Conservation (phyloP, 92 coral and sea anemone genomes). For the Metridium senile region DNA sequence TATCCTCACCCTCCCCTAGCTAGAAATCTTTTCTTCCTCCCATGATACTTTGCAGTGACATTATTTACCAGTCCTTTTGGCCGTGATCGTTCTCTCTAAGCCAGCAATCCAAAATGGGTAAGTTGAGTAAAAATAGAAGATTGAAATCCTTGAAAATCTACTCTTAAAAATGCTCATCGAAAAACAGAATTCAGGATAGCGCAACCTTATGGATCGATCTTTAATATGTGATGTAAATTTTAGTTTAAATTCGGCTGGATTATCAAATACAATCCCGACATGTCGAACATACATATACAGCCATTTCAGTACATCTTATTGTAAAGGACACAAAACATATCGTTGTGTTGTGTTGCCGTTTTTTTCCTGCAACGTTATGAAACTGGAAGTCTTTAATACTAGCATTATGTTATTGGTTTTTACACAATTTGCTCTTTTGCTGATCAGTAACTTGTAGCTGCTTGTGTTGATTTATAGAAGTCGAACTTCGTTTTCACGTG, state of each 20-base stretch:
- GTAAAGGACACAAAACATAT: too few relatives aligned
- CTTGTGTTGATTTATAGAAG: not conserved
- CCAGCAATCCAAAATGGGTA: slow-evolving; percentile 93
- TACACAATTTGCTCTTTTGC: too few relatives aligned
- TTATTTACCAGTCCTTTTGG: slow-evolving; percentile 70
- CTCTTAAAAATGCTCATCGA: slow-evolving; percentile 43
- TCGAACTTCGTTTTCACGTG: not conserved
- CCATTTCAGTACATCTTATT: not conserved
- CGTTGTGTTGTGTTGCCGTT: too few relatives aligned
- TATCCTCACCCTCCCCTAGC: not conserved
- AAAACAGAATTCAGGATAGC: not conserved
- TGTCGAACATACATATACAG: not conserved
- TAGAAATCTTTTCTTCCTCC: slow-evolving; percentile 6
- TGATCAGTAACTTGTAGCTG: too few relatives aligned
- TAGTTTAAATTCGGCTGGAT: not conserved
- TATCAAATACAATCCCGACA: not conserved
- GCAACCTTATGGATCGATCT: not conserved
- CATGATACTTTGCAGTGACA: slow-evolving; percentile 25
- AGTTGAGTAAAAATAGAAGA: slow-evolving; percentile 20
- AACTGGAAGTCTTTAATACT: too few relatives aligned
- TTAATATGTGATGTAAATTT: not conserved
- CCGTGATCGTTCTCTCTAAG: slow-evolving; percentile 64
- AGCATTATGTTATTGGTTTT: too few relatives aligned
- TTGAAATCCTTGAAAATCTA: slow-evolving; percentile 63
- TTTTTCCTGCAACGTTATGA: too few relatives aligned